Evolutionary conservation across 2,113 vertebrate genomes (phyloP).

Genomic region (Baryphthengus martii): DNA sequence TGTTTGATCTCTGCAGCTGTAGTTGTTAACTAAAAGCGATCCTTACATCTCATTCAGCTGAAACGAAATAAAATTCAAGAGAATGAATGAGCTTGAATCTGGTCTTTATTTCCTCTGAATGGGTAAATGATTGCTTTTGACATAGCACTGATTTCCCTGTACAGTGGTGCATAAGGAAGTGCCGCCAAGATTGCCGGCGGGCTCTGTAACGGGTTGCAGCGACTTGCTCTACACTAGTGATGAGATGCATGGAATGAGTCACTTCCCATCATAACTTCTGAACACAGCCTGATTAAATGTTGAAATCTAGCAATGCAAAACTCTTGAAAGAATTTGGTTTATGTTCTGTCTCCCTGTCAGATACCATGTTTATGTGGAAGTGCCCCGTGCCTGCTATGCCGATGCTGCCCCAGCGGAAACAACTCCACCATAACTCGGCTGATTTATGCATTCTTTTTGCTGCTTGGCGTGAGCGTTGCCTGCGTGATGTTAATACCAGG

Average conservation of each 20-base stretch:
- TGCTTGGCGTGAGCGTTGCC: constrained; percentile 89
- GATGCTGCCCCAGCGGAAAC: constrained; percentile 97
- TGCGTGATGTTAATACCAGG: constrained; percentile 97
- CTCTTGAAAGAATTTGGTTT: not conserved
- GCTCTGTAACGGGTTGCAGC: accelerated
- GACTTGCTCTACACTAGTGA: not conserved
- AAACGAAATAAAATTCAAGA: not conserved
- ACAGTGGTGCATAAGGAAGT: accelerated
- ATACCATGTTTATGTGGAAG: constrained; percentile 96
- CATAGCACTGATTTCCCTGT: not conserved
- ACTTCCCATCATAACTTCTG: not conserved
- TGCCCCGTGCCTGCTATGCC: constrained; percentile 92
- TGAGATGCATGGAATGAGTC: not conserved
- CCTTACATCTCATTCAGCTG: not conserved
- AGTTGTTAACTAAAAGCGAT: not conserved
- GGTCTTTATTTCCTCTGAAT: not conserved
- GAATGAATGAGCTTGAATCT: not conserved
- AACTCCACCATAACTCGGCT: constrained; percentile 95
- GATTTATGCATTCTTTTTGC: constrained; percentile 91
- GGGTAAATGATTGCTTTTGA: not conserved
- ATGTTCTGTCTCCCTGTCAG: constrained; percentile 63
- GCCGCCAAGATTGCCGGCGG: too few relatives aligned
- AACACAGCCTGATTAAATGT: not conserved
- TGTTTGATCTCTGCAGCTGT: not conserved
- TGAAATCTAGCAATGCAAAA: not conserved